Evolutionary conservation across 2,113 vertebrate genomes (phyloP), one percentile per base, ranked within the genome.

Genomic region (Laterallus jamaicensis): DNA sequence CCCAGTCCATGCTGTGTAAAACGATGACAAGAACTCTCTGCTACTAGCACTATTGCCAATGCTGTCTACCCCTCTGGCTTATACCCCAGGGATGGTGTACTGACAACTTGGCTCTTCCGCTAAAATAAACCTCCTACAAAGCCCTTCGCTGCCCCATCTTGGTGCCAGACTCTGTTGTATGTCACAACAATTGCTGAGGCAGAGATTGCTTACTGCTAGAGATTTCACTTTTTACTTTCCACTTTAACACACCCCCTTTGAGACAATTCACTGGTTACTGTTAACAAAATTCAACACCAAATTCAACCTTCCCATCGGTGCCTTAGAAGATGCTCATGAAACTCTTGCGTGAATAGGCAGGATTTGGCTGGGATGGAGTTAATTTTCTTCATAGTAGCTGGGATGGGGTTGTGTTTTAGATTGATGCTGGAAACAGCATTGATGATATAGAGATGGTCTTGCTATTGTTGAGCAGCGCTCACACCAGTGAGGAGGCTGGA

Each of bases 1-100:
- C 21, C 60, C 37, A 42, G 37, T 10, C 68, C 59, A 31, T 19
- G 56, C 29, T 29, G 50, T 3, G 25, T 5, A 47, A 56, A 86
- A 29, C 0, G 1, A 52, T 2, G 60, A 35, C 44, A 66, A 66
- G 50, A 20, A 4, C 26, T 63, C 68, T 52, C 55, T 77, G 37
- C 56, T 67, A 7, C 5, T 7, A 8, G 44, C 2, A 2, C 17
- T 74, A 5, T 2, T 47, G 31, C 28, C 3, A 0, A 7, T 35
- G 20, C 40, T 52, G 15, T 80, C 47, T 47, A 47, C 3, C 9
- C 21, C 63, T 80, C 25, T 11, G 26, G 50, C 29, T 82, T 44
- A 63, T n/a, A 60, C 16, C 10, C 32, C 21, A 83, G 64, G n/a
- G 56, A 37, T 16, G 16, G 35, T 2, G 15, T 22, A 26, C 26